Percentiles rank a stretch among this genome's conserved stretches.
These are phyloP conservation scores for Oryzias curvinotus DNA, from an alignment of 2,113 vertebrate genomes.

Conservation along the genomic window DNA sequence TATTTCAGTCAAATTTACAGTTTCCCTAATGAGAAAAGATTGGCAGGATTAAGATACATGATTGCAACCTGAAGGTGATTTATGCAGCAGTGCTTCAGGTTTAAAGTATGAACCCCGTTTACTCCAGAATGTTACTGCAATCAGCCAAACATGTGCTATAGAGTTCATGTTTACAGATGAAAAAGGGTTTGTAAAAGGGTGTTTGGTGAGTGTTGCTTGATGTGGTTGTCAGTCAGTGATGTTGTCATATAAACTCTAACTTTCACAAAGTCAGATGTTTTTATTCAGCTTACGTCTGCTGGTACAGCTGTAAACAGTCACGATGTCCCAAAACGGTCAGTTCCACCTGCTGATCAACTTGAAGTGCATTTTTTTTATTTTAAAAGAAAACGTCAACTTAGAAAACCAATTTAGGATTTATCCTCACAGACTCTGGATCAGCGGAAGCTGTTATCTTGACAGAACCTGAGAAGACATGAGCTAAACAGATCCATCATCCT, in stretches of 20 bases:
- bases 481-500: slow-evolving; percentile 34
- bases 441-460: background rate
- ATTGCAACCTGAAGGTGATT: background rate
- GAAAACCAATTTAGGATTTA: background rate
- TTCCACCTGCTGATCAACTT: slow-evolving; percentile 11
- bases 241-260: slow-evolving; percentile 7
- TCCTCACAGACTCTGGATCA: no score
- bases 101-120: background rate
- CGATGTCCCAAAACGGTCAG: background rate
- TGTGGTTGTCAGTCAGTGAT: no score
- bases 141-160: background rate
- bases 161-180: background rate
- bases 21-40: background rate
- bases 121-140: background rate
- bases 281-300: slow-evolving; percentile 33
- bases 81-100: background rate
- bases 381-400: background rate
- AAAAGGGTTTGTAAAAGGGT: background rate
- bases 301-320: slow-evolving; percentile 19
- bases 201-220: no score
- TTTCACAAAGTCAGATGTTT: slow-evolving; percentile 20
- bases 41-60: background rate
- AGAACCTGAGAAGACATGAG: slow-evolving; percentile 22
- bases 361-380: slow-evolving; percentile 10
- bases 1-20: no score